These are phyloP conservation scores for Ctenodactylus gundi DNA, from an alignment of 2,113 vertebrate genomes.

Conservation along the genomic window DNA sequence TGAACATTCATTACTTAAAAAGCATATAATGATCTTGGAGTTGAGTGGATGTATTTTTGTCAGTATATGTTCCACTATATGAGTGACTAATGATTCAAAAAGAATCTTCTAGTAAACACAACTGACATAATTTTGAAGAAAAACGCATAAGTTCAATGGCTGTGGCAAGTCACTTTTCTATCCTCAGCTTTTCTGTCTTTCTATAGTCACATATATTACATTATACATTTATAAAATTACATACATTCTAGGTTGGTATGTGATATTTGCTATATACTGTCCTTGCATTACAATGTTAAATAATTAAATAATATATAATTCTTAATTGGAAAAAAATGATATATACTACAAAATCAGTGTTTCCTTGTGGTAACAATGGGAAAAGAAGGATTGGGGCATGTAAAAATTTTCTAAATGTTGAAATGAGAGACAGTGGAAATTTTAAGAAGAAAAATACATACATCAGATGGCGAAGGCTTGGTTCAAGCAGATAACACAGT, in stretches of 20 bases:
- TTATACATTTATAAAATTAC: too few species aligned
- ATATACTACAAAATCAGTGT: not conserved
- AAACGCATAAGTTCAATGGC: not conserved
- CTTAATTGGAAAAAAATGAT: not conserved
- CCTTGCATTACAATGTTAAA: too few species aligned
- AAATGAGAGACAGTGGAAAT: not conserved
- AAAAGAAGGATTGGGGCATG: not conserved
- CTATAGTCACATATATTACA: not conserved
- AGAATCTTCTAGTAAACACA: too few species aligned
- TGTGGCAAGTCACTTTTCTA: not conserved
- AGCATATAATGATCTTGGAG: not conserved
- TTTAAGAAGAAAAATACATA: not conserved
- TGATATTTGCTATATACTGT: too few species aligned
- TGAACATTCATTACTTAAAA: not conserved
- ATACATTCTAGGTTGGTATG: too few species aligned
- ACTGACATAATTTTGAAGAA: not conserved
- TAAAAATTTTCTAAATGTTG: not conserved
- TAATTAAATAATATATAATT: not conserved
- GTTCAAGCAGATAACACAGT: not conserved
- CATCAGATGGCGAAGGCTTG: rapidly evolving
- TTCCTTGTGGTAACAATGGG: not conserved
- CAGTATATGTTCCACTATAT: not conserved
- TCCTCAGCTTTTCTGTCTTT: not conserved
- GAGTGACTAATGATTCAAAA: not conserved
- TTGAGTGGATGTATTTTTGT: not conserved